These are phyloP conservation scores for Cotesia chilonis DNA, from an alignment of 1,140 invertebrate species.

Conservation along the genomic window DNA sequence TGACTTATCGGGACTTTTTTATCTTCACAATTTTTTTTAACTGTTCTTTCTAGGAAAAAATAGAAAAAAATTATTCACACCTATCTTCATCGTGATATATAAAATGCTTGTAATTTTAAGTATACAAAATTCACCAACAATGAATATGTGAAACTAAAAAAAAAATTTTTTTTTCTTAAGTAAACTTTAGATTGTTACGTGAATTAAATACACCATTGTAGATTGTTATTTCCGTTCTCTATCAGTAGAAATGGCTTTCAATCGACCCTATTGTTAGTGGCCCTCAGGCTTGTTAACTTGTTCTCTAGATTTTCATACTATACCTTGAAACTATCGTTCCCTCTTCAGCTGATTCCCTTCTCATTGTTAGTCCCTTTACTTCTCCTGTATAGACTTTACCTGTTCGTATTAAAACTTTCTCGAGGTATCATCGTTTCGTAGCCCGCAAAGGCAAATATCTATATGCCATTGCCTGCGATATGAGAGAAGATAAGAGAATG, in stretches of 20 bases:
- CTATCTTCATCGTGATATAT: no score
- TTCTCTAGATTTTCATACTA: neutral
- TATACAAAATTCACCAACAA: neutral
- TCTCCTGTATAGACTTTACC: neutral
- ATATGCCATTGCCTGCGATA: no score
- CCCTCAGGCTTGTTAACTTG: constrained; percentile 8
- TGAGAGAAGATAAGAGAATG: no score
- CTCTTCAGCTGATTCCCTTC: no score
- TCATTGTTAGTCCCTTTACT: no score
- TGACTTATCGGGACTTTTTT: no score
- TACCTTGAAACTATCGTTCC: neutral
- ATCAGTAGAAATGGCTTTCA: constrained; percentile 8
- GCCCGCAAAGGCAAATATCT: constrained; percentile 23
- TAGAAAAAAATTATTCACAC: no score
- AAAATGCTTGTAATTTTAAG: no score
- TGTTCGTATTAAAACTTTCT: constrained; percentile 30
- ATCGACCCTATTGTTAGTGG: constrained; percentile 16
- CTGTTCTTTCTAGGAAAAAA: no score
- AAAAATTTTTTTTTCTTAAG: neutral
- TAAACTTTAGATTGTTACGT: constrained; percentile 8
- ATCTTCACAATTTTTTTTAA: no score
- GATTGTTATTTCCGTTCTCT: neutral
- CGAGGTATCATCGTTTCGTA: constrained; percentile 27
- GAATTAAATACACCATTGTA: constrained; percentile 3
- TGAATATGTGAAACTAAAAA: neutral